A percentile compares a stretch with the other conserved stretches of the same genome.
These are phyloP conservation scores for Myopa tessellatipennis DNA, from an alignment of 2,888 invertebrate species.

Conservation along the genomic window DNA sequence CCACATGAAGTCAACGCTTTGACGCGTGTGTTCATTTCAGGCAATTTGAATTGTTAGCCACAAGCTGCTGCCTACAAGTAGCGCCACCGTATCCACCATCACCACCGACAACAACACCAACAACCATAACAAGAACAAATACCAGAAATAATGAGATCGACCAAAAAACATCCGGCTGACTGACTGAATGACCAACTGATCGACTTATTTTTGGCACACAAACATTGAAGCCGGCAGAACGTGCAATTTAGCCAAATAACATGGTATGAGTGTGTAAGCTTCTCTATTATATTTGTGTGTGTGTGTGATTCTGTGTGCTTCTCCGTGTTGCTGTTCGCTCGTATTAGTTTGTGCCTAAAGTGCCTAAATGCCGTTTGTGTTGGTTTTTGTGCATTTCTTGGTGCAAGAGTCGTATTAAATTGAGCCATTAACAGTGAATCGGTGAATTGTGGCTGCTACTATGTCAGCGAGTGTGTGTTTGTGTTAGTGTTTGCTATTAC, in stretches of 20 bases:
- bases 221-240: neutral
- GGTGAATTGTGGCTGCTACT: neutral
- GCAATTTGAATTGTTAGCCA: neutral
- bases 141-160: neutral
- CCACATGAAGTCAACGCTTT: neutral
- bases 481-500: neutral
- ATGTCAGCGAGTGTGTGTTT: neutral
- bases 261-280: no score
- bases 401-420: slow-evolving; percentile 5
- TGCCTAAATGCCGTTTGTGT: slow-evolving; percentile 21
- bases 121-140: neutral
- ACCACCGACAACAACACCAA: neutral
- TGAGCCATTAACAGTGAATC: slow-evolving; percentile 9
- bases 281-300: neutral
- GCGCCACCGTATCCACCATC: neutral
- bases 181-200: neutral
- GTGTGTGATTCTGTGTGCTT: slow-evolving; percentile 1
- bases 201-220: neutral
- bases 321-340: neutral
- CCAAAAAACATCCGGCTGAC: neutral
- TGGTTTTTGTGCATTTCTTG: neutral
- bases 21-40: neutral
- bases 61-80: neutral
- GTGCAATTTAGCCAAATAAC: no score
- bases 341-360: slow-evolving; percentile 31